Conservation (phyloP, 2,888 invertebrate genomes). For the Hirtodrosophila confusa region DNA sequence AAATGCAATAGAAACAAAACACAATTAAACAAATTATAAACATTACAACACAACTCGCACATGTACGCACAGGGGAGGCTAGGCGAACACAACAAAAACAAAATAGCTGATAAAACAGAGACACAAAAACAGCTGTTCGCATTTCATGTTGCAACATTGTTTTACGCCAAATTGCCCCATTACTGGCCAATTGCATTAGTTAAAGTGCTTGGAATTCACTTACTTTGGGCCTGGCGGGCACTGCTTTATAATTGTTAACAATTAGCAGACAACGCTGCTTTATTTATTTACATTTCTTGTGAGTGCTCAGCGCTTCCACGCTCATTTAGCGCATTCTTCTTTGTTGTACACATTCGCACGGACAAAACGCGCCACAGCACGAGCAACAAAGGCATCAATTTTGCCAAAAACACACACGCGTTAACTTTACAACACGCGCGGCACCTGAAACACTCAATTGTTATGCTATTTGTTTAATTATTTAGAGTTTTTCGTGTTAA, state of each 20-base stretch:
- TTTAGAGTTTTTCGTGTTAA: constrained; percentile 23
- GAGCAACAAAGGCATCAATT: constrained; percentile 8
- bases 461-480: constrained; percentile 20
- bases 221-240: constrained; percentile 14
- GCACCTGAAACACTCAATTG: constrained; percentile 18
- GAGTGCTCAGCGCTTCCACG: constrained; percentile 46
- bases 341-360: constrained; percentile 56
- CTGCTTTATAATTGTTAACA: constrained; percentile 5
- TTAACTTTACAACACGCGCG: background rate
- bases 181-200: constrained; percentile 11
- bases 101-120: constrained; percentile 29
- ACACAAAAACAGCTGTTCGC: constrained; percentile 66
- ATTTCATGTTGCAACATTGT: constrained; percentile 20
- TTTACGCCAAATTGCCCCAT: constrained; percentile 19
- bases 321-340: constrained; percentile 61
- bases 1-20: constrained; percentile 12
- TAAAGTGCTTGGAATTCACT: constrained; percentile 26
- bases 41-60: constrained; percentile 30
- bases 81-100: constrained; percentile 48
- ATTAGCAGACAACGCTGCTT: constrained; percentile 28
- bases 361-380: constrained; percentile 22
- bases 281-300: constrained; percentile 71
- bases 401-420: constrained; percentile 4
- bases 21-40: constrained; percentile 30
- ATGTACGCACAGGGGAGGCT: constrained; percentile 7